Evolutionary conservation across 2,888 invertebrate genomes (phyloP), one percentile per base, ranked within the genome.

Genomic region (Zeuzera pyrina): DNA sequence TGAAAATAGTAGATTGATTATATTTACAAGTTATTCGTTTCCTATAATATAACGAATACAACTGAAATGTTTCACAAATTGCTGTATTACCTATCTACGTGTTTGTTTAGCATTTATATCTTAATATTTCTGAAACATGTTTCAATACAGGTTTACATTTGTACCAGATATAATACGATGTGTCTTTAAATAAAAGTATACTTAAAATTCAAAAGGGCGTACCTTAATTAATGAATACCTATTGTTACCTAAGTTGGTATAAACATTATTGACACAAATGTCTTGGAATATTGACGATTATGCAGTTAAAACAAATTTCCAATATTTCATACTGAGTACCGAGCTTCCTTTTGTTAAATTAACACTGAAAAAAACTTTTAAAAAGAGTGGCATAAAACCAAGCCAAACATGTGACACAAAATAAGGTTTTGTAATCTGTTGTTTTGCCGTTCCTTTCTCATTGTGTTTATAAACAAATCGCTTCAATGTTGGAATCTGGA

Each of bases 1-100:
- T 72, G 70, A 70, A 30, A 60, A 52, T 39, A 38, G 57, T 70
- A 71, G 63, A 43, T 39, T 49, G 47, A 55, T 46, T 54, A 49
- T 45, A 45, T 45, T 51, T 31, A 29, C 36, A 45, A 34, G 32
- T 36, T 39, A 29, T 37, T 29, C 34, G 41, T 31, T 41, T 47
- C 36, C 29, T 39, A n/a, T n/a, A n/a, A n/a, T 45, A 43, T 35
- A 44, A 41, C 39, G 29, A 41, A 40, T 43, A 48, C 39, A 27
- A 15, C 29, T 29, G 11, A 29, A 10, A 15, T 16, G 14, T 34
- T 27, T 13, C n/a, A 19, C 14, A 30, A 31, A 13, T 11, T 21
- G 27, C n/a, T n/a, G n/a, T n/a, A n/a, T n/a, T n/a, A n/a, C n/a
- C n/a, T n/a, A n/a, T n/a, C n/a, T n/a, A n/a, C n/a, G n/a, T n/a